Percentiles rank a stretch among this genome's conserved stretches.
phyloP scores from a whole-genome alignment of 1,140 invertebrate species.

The Adoxophyes honmai region DNA sequence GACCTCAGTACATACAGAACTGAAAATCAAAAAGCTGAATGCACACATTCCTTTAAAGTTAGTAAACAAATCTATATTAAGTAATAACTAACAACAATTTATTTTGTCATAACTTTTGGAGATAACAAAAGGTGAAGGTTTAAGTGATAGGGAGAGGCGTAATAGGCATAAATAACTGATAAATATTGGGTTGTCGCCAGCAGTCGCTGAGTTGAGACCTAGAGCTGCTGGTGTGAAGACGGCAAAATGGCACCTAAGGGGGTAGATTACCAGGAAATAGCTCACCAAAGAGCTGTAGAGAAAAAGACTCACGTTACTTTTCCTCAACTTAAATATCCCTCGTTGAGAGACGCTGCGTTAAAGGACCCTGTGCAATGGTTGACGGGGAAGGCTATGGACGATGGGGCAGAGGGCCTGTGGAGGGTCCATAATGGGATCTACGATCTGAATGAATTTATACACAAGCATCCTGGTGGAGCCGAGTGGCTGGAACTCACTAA shows the following conservation, averaged over 20 bases:
- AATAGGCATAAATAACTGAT: background rate
- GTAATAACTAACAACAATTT: no score
- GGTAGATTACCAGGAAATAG: constrained; percentile 44
- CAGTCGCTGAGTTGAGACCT: background rate
- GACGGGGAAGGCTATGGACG: constrained; percentile 79
- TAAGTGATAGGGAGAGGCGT: background rate
- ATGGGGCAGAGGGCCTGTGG: constrained; percentile 88
- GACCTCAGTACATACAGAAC: no score
- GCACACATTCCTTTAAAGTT: no score
- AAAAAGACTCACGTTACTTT: constrained; percentile 72
- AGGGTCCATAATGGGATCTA: constrained; percentile 86
- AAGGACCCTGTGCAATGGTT: constrained; percentile 79
- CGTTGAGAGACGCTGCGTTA: constrained; percentile 66
- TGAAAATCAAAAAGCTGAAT: no score
- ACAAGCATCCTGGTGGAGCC: constrained; percentile 87
- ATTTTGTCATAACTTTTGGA: no score
- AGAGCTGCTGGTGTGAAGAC: background rate
- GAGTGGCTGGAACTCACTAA: constrained; percentile 86
- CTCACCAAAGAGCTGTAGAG: constrained; percentile 43
- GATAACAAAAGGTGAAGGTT: constrained; percentile 2
- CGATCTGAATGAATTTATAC: constrained; percentile 83
- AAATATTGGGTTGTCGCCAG: no score
- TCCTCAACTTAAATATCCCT: constrained; percentile 74
- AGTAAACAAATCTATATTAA: no score
- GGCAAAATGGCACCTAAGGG: constrained; percentile 53